Conservation (phyloP, 2,888 invertebrate genomes). For the Metalampra italica region DNA sequence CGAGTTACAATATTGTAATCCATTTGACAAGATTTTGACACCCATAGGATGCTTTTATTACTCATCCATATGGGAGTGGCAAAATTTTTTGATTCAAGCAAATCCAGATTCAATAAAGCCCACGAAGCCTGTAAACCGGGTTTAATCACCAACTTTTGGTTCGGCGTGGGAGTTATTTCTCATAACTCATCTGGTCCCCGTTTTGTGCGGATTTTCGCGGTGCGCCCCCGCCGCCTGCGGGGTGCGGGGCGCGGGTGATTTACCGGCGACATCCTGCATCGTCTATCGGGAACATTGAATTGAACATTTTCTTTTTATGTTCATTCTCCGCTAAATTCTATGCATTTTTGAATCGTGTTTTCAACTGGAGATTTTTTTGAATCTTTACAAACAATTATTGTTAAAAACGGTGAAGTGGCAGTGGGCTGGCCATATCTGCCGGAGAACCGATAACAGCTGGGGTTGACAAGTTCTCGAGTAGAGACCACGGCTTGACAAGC, state of each 20-base stretch:
- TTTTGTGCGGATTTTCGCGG: slow-evolving; percentile 12
- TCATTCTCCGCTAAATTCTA: not conserved
- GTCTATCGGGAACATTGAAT: slow-evolving; percentile 10
- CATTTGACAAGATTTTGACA: too few relatives aligned
- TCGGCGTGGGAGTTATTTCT: slow-evolving; percentile 7
- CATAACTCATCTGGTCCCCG: slow-evolving; percentile 11
- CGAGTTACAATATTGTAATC: too few relatives aligned
- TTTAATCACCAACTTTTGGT: slow-evolving; percentile 9
- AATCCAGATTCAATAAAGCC: not conserved
- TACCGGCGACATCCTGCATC: slow-evolving; percentile 8
- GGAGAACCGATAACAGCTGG: too few relatives aligned
- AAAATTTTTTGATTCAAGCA: too few relatives aligned
- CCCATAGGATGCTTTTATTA: too few relatives aligned
- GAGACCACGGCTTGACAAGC: too few relatives aligned
- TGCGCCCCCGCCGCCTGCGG: slow-evolving; percentile 1
- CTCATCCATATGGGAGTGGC: too few relatives aligned
- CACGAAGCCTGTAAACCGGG: slow-evolving; percentile 1
- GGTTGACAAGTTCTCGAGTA: too few relatives aligned
- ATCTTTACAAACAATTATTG: too few relatives aligned
- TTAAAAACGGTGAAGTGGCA: too few relatives aligned
- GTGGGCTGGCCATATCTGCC: too few relatives aligned
- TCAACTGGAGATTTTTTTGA: too few relatives aligned
- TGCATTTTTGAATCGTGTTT: not conserved
- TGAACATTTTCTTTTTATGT: not conserved
- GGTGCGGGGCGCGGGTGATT: slow-evolving; percentile 7